Evolutionary conservation across 1,140 invertebrate species (phyloP).

Genomic region (Teleopsis dalmanni): DNA sequence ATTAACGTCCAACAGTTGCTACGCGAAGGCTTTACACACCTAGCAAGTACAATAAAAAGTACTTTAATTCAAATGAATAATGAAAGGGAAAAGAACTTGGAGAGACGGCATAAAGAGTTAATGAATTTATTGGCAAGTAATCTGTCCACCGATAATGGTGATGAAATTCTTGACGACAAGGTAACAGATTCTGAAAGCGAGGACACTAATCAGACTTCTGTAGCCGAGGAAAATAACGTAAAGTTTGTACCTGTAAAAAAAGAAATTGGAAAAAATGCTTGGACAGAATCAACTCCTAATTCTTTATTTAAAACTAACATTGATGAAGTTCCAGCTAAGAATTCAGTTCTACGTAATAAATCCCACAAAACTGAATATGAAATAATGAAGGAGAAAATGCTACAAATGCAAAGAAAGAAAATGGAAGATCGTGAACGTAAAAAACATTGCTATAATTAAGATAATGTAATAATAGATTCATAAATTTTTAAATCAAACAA

Average conservation of each 20-base stretch:
- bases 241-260: neutral
- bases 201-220: no score
- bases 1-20: no score
- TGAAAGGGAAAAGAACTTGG: neutral
- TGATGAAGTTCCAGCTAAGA: neutral
- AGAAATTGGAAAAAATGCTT: neutral
- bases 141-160: neutral
- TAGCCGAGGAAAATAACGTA: no score
- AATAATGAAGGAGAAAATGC: slow-evolving; percentile 1
- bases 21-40: no score
- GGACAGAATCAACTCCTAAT: no score
- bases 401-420: neutral
- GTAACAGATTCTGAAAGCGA: no score
- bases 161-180: neutral
- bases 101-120: neutral
- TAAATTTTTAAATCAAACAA: no score
- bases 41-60: neutral
- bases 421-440: slow-evolving; percentile 4
- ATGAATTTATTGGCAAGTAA: neutral
- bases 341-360: neutral
- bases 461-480: no score
- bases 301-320: neutral
- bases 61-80: slow-evolving; percentile 1
- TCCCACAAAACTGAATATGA: neutral
- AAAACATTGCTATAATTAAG: no score